phyloP scores from a whole-genome alignment of 2,797 vertebrate species.

The Anabas testudineus region DNA sequence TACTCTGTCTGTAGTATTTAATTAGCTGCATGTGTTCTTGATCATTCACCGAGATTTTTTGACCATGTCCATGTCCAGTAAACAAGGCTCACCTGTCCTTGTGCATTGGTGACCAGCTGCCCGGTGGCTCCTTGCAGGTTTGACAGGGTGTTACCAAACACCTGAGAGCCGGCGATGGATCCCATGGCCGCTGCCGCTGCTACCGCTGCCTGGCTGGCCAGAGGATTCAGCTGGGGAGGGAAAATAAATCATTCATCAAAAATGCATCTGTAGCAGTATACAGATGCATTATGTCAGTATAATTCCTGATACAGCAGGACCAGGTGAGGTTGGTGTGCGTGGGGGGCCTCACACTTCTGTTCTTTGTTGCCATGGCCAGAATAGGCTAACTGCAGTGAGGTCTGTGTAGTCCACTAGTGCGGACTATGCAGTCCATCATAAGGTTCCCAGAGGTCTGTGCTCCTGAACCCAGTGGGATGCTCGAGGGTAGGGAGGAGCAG shows the following conservation, averaged over 20 bases:
- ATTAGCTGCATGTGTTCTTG: slow-evolving; percentile 21
- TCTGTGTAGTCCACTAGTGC: slow-evolving; percentile 50
- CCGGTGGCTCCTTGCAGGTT: slow-evolving; percentile 96
- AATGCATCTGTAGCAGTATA: slow-evolving; percentile 28
- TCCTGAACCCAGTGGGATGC: slow-evolving; percentile 74
- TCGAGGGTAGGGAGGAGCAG: slow-evolving; percentile 70
- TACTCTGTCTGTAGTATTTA: slow-evolving; percentile 25
- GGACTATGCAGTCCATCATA: slow-evolving; percentile 71
- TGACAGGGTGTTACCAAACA: slow-evolving; percentile 95
- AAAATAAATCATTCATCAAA: slow-evolving; percentile 45
- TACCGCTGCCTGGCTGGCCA: slow-evolving; percentile 95
- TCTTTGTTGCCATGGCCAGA: slow-evolving; percentile 56
- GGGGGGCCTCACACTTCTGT: slow-evolving; percentile 8
- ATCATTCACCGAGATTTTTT: background rate
- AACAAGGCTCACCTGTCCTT: slow-evolving; percentile 94
- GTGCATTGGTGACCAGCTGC: slow-evolving; percentile 99
- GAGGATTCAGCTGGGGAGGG: slow-evolving; percentile 91
- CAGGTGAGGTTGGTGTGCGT: background rate
- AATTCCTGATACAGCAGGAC: slow-evolving; percentile 13
- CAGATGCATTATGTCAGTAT: no score
- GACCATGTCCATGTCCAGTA: no score
- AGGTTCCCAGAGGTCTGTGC: slow-evolving; percentile 71
- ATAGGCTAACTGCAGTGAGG: slow-evolving; percentile 53
- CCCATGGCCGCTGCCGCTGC: slow-evolving; percentile 92
- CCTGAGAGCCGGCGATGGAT: slow-evolving; percentile 94